Evolutionary conservation across 92 coral and sea anemone genomes (phyloP).

Genomic region (Galaxea fascicularis): DNA sequence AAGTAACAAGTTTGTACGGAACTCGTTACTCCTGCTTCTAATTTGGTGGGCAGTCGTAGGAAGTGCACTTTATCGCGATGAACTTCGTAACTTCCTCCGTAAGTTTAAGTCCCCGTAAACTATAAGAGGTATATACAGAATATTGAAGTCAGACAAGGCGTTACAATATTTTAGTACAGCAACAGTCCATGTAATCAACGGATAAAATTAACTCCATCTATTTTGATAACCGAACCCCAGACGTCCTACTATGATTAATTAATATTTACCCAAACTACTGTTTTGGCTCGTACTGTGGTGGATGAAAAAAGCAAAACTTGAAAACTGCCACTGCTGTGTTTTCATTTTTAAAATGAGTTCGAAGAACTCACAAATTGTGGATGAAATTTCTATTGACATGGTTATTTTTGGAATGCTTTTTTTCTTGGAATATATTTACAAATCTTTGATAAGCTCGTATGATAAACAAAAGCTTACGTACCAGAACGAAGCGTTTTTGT

Average conservation of each 20-base stretch:
- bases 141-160: neutral
- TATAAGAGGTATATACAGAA: neutral
- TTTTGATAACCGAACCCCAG: neutral
- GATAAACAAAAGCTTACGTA: constrained; percentile 13
- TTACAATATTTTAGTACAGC: neutral
- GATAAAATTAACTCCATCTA: constrained; percentile 15
- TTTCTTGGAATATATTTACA: constrained; percentile 5
- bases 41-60: constrained; percentile 16
- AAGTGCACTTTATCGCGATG: constrained; percentile 18
- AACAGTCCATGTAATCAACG: constrained; percentile 16
- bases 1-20: constrained; percentile 10
- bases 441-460: constrained; percentile 8
- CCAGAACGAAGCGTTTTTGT: constrained; percentile 23
- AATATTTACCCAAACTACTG: neutral
- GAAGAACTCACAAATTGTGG: neutral
- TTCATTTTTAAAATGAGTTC: neutral
- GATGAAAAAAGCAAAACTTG: neutral
- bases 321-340: neutral
- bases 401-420: constrained; percentile 4
- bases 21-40: neutral
- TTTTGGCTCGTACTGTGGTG: neutral
- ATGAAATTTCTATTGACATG: neutral
- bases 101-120: neutral
- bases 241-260: neutral
- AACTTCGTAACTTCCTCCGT: constrained; percentile 39